phyloP scores from a whole-genome alignment of 1,140 invertebrate genomes.

The Drosophila suzukii region DNA sequence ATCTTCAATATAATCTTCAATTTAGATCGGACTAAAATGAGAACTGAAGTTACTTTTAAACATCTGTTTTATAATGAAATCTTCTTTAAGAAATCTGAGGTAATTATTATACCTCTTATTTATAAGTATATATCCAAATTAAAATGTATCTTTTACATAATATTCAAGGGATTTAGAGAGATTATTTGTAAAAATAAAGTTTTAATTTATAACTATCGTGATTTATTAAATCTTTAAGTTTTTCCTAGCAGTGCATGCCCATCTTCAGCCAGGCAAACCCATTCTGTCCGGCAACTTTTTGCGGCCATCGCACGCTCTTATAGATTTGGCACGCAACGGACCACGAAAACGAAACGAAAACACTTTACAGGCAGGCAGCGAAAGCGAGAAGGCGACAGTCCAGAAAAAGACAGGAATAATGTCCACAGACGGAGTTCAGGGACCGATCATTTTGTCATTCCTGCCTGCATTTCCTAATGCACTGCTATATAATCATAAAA shows the following conservation, averaged over 20 bases:
- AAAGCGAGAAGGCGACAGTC: background rate
- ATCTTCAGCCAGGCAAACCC: conserved; percentile 39
- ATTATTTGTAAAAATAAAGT: background rate
- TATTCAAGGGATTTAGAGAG: no score
- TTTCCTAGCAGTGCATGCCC: conserved; percentile 11
- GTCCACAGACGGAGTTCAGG: conserved; percentile 15
- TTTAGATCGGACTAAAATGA: no score
- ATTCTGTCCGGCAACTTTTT: conserved; percentile 71
- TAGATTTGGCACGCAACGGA: conserved; percentile 79
- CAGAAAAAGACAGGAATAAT: background rate
- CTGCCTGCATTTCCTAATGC: conserved; percentile 27
- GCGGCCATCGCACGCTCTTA: conserved; percentile 76
- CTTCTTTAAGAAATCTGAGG: no score
- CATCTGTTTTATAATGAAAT: no score
- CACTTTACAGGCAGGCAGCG: conserved; percentile 54
- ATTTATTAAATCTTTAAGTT: background rate
- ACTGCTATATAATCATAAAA: background rate
- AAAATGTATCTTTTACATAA: no score
- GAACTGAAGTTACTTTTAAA: no score
- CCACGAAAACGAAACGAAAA: conserved; percentile 80
- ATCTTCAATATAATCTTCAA: no score
- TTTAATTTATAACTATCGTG: background rate
- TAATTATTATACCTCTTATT: no score
- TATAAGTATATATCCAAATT: no score
- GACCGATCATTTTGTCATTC: conserved; percentile 23